A percentile compares a stretch with the other conserved stretches of the same genome.
phyloP scores from a whole-genome alignment of 2,113 vertebrate species.

The Lampris megalopsis region DNA sequence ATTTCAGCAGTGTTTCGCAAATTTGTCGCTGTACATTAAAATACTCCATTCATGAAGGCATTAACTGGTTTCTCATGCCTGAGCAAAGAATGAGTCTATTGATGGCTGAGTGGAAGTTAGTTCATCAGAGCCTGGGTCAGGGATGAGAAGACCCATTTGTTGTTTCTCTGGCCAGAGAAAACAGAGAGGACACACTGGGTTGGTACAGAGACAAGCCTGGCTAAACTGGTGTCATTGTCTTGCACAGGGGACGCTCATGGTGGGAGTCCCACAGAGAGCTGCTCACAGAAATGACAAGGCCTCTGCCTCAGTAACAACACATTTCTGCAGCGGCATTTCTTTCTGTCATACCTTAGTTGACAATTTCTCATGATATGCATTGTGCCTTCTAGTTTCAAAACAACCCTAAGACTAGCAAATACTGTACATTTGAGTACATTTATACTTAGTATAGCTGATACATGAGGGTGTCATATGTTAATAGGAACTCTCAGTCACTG shows the following conservation, averaged over 20 bases:
- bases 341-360: too few relatives aligned
- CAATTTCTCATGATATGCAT: too few relatives aligned
- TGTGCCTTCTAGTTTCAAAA: too few relatives aligned
- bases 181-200: constrained; percentile 34
- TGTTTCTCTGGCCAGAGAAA: constrained; percentile 41
- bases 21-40: constrained; percentile 20
- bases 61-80: constrained; percentile 40
- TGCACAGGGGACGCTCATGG: constrained; percentile 31
- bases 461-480: too few relatives aligned
- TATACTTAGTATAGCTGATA: too few relatives aligned
- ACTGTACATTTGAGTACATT: too few relatives aligned
- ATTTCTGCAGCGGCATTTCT: too few relatives aligned
- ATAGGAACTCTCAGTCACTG: too few relatives aligned
- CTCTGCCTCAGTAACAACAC: not conserved
- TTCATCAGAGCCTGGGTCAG: constrained; percentile 51
- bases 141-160: constrained; percentile 32
- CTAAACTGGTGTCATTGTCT: constrained; percentile 24
- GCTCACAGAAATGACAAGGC: constrained; percentile 3
- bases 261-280: constrained; percentile 5
- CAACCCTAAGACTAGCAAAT: too few relatives aligned
- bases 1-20: constrained; percentile 32
- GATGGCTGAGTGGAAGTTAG: constrained; percentile 52
- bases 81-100: constrained; percentile 52
- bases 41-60: constrained; percentile 26
- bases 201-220: constrained; percentile 20